Base-by-base conservation (phyloP, 2,113 vertebrate genomes). In the Atractosteus spatula region DNA sequence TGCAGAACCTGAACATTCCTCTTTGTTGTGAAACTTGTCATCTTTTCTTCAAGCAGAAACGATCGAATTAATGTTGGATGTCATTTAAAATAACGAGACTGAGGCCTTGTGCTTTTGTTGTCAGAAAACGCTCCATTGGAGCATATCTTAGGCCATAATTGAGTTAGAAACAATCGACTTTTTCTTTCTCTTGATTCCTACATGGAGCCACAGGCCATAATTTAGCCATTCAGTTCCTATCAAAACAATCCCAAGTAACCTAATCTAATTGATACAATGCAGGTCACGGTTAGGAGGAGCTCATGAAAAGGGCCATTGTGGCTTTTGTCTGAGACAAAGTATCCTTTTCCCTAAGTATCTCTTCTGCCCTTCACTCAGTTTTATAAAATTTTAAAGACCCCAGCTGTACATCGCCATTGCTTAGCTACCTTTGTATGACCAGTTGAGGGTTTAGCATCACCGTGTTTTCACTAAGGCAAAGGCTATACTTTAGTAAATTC, bases 401-500 rank as follows among this genome's bases (percentile, higher is more conserved):
- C 66, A 47, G 41, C 70, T 75, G 55, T 14, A 63, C 17, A 55
- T 70, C 75, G 69, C n/a, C 66, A 29, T 76, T 63, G 64, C 14
- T 13, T 4, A 12, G 43, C 71, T 41, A 13, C 42, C 3, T 51
- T 14, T n/a, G 57, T 13, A 59, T n/a, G 57, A 59, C 57, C 5
- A n/a, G 10, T 6, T 59, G 57, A 10, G 56, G 11, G 7, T 59
- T 59, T 59, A n/a, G 11, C 5, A n/a, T 11, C 14, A 13, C 4
- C 8, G 55, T 44, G 72, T 54, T 29, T 10, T 61, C 57, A 61
- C 10, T 43, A 45, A 41, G 71, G 62, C 68, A 59, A 72, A 55
- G 51, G 64, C 72, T 75, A 74, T 74, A 71, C 74, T 59, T 62
- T 71, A 74, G 55, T 67, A 76, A 70, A 51, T 79, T 74, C 61